Conservation (phyloP, 2,797 vertebrate species). For the Cyprinodon diabolis region DNA sequence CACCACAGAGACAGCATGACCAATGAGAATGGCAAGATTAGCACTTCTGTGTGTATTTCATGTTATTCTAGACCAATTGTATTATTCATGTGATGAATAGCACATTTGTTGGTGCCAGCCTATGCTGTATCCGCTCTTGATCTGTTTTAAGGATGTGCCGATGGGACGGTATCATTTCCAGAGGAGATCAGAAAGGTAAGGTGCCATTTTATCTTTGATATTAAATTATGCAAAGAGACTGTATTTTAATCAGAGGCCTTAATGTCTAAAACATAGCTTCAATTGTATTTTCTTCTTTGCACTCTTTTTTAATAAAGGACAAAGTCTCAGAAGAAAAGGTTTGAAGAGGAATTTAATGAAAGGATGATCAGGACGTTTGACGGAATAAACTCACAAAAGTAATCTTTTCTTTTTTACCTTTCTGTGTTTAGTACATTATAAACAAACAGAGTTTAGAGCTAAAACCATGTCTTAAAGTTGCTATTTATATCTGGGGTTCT, state of each 20-base stretch:
- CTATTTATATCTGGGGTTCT: background rate
- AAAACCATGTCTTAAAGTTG: background rate
- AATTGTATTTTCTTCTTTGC: conserved; percentile 17
- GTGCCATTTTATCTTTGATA: conserved; percentile 4
- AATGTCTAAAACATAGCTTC: conserved; percentile 39
- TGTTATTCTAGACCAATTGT: conserved; percentile 4
- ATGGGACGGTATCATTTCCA: conserved; percentile 94
- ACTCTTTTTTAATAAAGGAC: conserved; percentile 78
- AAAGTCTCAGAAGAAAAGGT: conserved; percentile 93
- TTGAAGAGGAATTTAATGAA: conserved; percentile 94
- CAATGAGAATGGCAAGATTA: conserved; percentile 95
- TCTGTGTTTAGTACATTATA: background rate
- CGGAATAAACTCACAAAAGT: conserved; percentile 96
- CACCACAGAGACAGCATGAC: conserved; percentile 89
- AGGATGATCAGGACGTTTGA: conserved; percentile 95
- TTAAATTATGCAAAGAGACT: conserved; percentile 23
- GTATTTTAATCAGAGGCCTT: conserved; percentile 29
- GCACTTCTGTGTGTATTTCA: conserved; percentile 84
- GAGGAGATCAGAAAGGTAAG: conserved; percentile 88
- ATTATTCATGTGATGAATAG: conserved; percentile 12
- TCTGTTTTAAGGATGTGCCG: conserved; percentile 85
- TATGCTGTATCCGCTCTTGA: conserved; percentile 16
- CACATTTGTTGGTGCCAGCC: conserved; percentile 26
- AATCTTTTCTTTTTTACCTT: conserved; percentile 31
- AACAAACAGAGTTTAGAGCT: background rate